Evolutionary conservation across 2,797 vertebrate species (phyloP), one percentile per base, ranked within the genome.

Genomic region (Microtus californicus): DNA sequence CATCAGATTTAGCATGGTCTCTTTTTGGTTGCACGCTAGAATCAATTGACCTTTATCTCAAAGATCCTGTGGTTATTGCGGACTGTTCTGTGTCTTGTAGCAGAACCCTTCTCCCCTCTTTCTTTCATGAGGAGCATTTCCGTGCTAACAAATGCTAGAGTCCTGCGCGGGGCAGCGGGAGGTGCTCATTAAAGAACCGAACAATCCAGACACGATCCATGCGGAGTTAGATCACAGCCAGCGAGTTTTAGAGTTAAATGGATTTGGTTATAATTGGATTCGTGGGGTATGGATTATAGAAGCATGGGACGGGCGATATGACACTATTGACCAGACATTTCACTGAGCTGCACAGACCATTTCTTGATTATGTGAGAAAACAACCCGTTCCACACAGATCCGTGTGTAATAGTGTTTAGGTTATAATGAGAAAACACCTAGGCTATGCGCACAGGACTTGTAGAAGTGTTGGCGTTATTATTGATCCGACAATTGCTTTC

Each of bases 341-440:
- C 40, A 81, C 79, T 90, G 73, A 90, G 73, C 71, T 61, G 51
- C 23, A 25, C 6, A 86, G 59, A 27, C 25, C 73, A 31, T 34
- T 94, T 96, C 73, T 61, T 90, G 65, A 95, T 93, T 91, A 73
- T 48, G 27, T 92, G 61, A 89, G 87, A 91, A 95, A 95, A 80
- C 2, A 74, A 40, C 27, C 54, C 76, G 48, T 13, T 89, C 34
- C 43, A 76, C 45, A 79, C 21, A 88, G 79, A 78, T 65, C 48
- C 71, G 17, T 63, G 76, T 19, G 3, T 25, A 19, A 77, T 25
- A 88, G 15, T 63, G 77, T 82, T 95, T 74, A 69, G 48, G 69
- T 77, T 87, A 56, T 92, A 78, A 93, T 37, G 61, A 81, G 95
- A 81, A 90, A 90, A 95, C 25, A 88, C 73, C 45, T 27, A 69